Base-by-base conservation (phyloP, 2,113 vertebrate species). In the Lampris megalopsis region DNA sequence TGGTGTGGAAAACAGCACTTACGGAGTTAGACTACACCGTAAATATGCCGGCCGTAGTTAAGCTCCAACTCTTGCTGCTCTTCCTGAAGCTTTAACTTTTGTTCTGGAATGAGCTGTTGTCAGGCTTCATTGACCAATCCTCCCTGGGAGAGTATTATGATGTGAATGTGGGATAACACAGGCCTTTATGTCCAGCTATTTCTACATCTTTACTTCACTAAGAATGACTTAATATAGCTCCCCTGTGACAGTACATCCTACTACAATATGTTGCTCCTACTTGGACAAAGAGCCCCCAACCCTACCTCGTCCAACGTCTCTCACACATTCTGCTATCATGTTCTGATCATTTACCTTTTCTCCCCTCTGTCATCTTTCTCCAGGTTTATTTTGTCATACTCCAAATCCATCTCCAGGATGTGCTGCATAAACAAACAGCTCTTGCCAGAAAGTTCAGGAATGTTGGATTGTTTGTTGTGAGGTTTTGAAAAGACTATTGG, bases 391-490 rank as follows among this genome's bases (percentile, higher is more conserved):
- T 85, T 78, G 78, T 85, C 83, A 85, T 83, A 57, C 45, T 69
- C 50, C 49, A 43, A 73, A 42, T 7, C 63, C 63, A 47, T 54
- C 76, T 80, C 70, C 76, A 80, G 69, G 53, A 67, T 70, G 24
- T 85, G 71, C 69, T 69, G 65, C 60, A 72, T 52, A 37, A 60
- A 85, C 70, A 63, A 64, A n/a, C 40, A 13, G 49, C 47, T 63
- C 35, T 49, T 60, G 61, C 63, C 42, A 65, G 57, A 40, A 52
- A 45, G 40, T 42, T 61, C 68, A 67, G 56, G 84, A 84, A 82
- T 89, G 84, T 63, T 82, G 79, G 69, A 75, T 53, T 76, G 77
- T 77, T 81, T 81, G 71, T 75, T 60, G 56, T 73, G 62, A 82
- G 77, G 68, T 67, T 71, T 73, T 80, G 73, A 80, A 80, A 75